Evolutionary conservation across 2,113 vertebrate species (phyloP).

Genomic region (Xenopus tropicalis): UCB_Xtro_10.0 CM004449.2:124651001-124651500

Average conservation of each 20-base stretch:
- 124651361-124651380: no score
- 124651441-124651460: no score
- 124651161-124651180: background rate
- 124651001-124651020: no score
- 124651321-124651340: background rate
- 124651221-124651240: background rate
- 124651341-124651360: background rate
- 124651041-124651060: background rate
- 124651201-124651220: background rate
- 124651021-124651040: background rate
- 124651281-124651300: background rate
- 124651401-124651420: no score
- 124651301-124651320: no score
- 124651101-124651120: background rate
- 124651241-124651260: background rate
- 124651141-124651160: background rate
- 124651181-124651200: constrained; percentile 17
- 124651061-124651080: no score
- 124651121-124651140: background rate
- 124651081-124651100: no score
- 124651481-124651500: no score
- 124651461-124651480: no score
- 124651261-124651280: background rate
- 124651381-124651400: no score
- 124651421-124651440: no score